These are phyloP conservation scores for Glossosoma conforme DNA, from an alignment of 1,140 invertebrate genomes.

Conservation along the genomic window DNA sequence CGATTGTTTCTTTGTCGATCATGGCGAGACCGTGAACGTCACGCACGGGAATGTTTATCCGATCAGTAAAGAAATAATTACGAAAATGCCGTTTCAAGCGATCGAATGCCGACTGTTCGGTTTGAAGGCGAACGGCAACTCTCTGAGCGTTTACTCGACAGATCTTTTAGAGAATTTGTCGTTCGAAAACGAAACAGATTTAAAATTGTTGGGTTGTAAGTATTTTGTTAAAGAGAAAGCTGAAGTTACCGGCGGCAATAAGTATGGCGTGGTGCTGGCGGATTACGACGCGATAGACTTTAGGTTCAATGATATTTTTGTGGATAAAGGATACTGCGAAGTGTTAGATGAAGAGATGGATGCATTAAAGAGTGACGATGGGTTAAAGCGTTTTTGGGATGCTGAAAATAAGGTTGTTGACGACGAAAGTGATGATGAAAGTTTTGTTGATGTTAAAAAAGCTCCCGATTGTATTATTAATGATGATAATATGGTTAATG, in stretches of 20 bases:
- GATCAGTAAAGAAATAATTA: constrained; percentile 38
- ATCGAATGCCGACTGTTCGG: constrained; percentile 46
- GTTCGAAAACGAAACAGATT: constrained; percentile 29
- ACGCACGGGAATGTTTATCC: constrained; percentile 32
- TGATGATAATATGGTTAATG: too few species aligned
- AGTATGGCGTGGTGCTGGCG: constrained; percentile 40
- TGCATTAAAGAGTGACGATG: not conserved
- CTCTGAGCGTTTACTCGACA: constrained; percentile 39
- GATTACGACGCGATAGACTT: constrained; percentile 38
- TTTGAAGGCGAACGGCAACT: constrained; percentile 34
- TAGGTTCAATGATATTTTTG: constrained; percentile 38
- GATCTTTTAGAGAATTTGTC: constrained; percentile 40
- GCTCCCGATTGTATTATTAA: too few species aligned
- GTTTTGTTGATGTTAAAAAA: too few species aligned
- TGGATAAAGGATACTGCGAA: constrained; percentile 36
- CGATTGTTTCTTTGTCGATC: constrained; percentile 47
- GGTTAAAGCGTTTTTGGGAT: constrained; percentile 9
- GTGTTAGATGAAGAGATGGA: constrained; percentile 31
- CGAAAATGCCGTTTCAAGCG: constrained; percentile 43
- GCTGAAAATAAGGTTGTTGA: not conserved
- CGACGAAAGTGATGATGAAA: constrained; percentile 4
- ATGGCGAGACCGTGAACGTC: constrained; percentile 40
- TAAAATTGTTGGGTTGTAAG: constrained; percentile 40
- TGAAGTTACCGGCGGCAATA: constrained; percentile 38
- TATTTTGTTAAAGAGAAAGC: constrained; percentile 39